phyloP scores from a whole-genome alignment of 1,140 invertebrate genomes.

The Zelostemma sp. region DNA sequence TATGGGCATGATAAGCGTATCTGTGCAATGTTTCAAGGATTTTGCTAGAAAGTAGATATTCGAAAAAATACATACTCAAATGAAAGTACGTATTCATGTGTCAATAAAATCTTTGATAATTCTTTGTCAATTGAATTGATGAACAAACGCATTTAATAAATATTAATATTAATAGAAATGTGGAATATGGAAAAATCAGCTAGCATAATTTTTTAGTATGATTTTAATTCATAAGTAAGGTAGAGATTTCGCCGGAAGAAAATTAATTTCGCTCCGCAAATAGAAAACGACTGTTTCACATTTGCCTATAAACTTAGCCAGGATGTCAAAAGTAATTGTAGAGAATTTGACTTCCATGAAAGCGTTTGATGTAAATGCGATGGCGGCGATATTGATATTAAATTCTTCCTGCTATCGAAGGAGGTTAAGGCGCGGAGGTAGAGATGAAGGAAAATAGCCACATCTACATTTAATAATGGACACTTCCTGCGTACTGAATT shows the following conservation, averaged over 20 bases:
- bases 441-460: slow-evolving; percentile 25
- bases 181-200: too few species aligned
- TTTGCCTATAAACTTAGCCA: background rate
- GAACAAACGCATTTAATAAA: too few species aligned
- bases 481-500: slow-evolving; percentile 54
- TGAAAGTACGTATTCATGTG: too few species aligned
- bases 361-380: slow-evolving; percentile 24
- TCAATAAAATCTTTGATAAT: too few species aligned
- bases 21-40: background rate
- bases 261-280: slow-evolving; percentile 6
- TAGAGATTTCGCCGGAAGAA: background rate
- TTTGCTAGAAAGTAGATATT: background rate
- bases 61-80: background rate
- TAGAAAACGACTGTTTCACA: background rate
- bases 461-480: slow-evolving; percentile 57
- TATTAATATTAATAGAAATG: too few species aligned
- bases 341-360: slow-evolving; percentile 18
- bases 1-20: too few species aligned
- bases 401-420: slow-evolving; percentile 16
- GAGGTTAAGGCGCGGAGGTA: slow-evolving; percentile 8
- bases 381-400: slow-evolving; percentile 33
- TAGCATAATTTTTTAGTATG: too few species aligned
- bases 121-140: too few species aligned
- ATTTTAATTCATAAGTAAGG: background rate
- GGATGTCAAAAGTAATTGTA: slow-evolving; percentile 10